phyloP scores from a whole-genome alignment of 2,888 invertebrate species.

The Micropterix aruncella region DNA sequence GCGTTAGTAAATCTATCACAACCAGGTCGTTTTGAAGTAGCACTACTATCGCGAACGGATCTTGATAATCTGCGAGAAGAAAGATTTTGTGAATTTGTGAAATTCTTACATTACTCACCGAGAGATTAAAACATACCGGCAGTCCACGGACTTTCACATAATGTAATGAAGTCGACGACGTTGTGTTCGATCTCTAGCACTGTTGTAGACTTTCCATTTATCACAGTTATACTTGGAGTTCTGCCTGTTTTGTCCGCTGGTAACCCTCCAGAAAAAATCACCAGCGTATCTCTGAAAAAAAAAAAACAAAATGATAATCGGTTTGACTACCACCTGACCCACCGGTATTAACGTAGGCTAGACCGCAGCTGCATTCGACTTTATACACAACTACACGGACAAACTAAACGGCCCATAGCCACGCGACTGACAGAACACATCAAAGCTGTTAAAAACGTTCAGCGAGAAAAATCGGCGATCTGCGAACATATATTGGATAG shows the following conservation, averaged over 20 bases:
- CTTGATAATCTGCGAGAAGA: conserved; percentile 78
- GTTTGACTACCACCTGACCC: no score
- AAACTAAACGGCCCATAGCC: no score
- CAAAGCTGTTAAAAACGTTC: no score
- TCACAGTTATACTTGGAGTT: conserved; percentile 89
- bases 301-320: no score
- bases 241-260: conserved; percentile 80
- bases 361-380: no score
- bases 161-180: conserved; percentile 91
- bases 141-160: conserved; percentile 89
- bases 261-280: conserved; percentile 95
- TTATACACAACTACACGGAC: no score
- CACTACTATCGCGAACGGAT: conserved; percentile 96
- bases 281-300: conserved; percentile 70
- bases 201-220: conserved; percentile 91
- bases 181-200: conserved; percentile 99
- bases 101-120: not conserved
- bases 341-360: no score
- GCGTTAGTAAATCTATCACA: conserved; percentile 88
- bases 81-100: no score
- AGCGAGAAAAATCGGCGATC: no score
- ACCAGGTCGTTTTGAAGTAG: conserved; percentile 96
- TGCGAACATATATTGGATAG: no score
- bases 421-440: no score
- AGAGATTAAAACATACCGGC: conserved; percentile 48